Conservation (phyloP, 2,113 vertebrate genomes). For the Petromus typicus region DNA sequence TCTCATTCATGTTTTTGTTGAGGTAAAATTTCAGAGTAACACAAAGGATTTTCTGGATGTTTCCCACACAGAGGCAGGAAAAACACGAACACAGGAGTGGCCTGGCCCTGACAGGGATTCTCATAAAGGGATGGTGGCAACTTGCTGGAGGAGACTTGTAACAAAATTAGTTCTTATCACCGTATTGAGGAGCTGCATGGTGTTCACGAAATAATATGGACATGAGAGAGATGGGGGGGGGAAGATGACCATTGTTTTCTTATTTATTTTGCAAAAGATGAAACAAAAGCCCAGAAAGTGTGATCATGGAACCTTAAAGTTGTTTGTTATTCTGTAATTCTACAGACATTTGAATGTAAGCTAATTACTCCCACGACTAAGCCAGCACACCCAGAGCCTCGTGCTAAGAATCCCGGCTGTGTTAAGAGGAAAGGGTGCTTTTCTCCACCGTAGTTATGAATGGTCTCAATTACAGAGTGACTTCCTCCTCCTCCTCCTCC, state of each 20-base stretch:
- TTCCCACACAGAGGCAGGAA: neutral
- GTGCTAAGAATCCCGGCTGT: constrained; percentile 48
- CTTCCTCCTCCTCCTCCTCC: no score
- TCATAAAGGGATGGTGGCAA: neutral
- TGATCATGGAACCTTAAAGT: constrained; percentile 62
- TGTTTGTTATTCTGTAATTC: constrained; percentile 78
- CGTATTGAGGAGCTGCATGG: neutral
- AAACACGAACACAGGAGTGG: neutral
- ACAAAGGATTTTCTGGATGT: constrained; percentile 11
- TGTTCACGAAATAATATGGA: constrained; percentile 52
- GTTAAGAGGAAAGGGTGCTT: constrained; percentile 67
- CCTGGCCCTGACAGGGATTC: neutral
- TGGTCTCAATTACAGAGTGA: no score
- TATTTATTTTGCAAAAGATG: constrained; percentile 73
- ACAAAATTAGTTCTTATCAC: neutral
- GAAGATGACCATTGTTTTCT: constrained; percentile 65
- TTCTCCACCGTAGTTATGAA: constrained; percentile 59
- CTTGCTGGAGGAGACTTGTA: neutral
- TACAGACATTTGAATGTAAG: constrained; percentile 61
- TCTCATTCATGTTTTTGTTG: constrained; percentile 45
- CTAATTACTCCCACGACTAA: constrained; percentile 39
- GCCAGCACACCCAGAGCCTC: constrained; percentile 44
- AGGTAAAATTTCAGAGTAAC: constrained; percentile 41
- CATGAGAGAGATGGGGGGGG: constrained; percentile 30
- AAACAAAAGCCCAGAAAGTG: constrained; percentile 67